Conservation (phyloP, 2,797 vertebrate species). For the Phoebastria nigripes region DNA sequence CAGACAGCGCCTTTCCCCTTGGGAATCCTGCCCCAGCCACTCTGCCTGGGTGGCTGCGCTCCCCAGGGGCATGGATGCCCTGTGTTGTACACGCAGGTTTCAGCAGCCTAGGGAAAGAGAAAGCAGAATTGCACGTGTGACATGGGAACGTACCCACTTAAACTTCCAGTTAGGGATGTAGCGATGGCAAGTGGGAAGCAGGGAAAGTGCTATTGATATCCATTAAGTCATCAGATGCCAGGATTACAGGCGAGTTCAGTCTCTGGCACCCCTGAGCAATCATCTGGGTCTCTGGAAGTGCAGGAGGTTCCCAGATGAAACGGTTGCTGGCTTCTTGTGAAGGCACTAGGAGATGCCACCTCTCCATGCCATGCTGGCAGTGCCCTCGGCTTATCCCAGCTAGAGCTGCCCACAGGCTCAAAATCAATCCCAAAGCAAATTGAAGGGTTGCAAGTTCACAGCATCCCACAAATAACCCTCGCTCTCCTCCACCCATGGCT, state of each 20-base stretch:
- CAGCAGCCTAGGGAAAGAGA: neutral
- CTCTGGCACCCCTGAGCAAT: neutral
- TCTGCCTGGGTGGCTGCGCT: neutral
- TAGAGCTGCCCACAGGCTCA: neutral
- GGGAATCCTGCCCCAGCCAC: neutral
- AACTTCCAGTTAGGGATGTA: neutral
- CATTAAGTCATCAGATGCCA: neutral
- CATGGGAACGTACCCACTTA: neutral
- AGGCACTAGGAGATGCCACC: neutral
- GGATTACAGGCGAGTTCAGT: neutral
- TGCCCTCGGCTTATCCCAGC: neutral
- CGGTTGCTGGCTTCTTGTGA: neutral
- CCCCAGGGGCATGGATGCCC: neutral
- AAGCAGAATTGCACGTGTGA: neutral
- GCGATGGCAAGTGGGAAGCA: neutral
- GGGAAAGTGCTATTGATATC: neutral
- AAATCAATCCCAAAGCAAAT: neutral
- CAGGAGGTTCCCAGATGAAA: neutral
- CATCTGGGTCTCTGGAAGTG: neutral
- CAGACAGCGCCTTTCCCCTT: neutral
- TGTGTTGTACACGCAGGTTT: neutral
- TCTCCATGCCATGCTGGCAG: neutral
- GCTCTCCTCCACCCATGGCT: neutral
- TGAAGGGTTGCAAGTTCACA: neutral
- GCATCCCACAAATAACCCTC: neutral